Percentiles rank a stretch among this genome's conserved stretches.
These are phyloP conservation scores for Moxostoma hubbsi DNA, from an alignment of 2,797 vertebrate genomes.

Conservation along the genomic window DNA sequence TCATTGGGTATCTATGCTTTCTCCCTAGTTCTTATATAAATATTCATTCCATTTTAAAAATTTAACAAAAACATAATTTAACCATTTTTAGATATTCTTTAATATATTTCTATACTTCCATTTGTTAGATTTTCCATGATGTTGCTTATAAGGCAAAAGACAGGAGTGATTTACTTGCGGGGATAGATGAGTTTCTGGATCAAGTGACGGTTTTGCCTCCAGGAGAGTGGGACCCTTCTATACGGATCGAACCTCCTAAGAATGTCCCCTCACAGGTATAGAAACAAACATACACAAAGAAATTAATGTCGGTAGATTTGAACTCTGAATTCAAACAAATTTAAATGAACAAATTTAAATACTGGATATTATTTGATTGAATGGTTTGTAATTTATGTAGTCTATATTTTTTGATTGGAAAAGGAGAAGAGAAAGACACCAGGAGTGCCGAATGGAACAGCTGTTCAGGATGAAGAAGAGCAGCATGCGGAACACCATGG, in stretches of 20 bases:
- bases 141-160: conserved; percentile 94
- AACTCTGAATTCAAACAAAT: no score
- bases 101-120: not conserved
- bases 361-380: not conserved
- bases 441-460: conserved; percentile 82
- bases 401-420: not conserved
- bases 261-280: conserved; percentile 93
- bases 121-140: conserved; percentile 85
- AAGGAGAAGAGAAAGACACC: conserved; percentile 95
- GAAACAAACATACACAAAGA: not conserved
- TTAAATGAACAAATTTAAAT: no score
- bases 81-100: not conserved
- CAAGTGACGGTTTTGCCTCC: conserved; percentile 91
- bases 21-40: not conserved
- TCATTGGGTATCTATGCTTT: not conserved
- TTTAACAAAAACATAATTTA: not conserved
- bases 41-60: not conserved
- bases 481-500: conserved; percentile 86
- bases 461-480: conserved; percentile 82
- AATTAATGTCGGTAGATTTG: no score
- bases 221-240: conserved; percentile 97
- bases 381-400: no score
- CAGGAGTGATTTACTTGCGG: conserved; percentile 84
- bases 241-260: conserved; percentile 97
- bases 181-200: conserved; percentile 92